Percentiles rank a stretch among this genome's conserved stretches.
Conservation (phyloP, 92 coral and sea anemone species). For the Parazoanthus atlanticus region DNA sequence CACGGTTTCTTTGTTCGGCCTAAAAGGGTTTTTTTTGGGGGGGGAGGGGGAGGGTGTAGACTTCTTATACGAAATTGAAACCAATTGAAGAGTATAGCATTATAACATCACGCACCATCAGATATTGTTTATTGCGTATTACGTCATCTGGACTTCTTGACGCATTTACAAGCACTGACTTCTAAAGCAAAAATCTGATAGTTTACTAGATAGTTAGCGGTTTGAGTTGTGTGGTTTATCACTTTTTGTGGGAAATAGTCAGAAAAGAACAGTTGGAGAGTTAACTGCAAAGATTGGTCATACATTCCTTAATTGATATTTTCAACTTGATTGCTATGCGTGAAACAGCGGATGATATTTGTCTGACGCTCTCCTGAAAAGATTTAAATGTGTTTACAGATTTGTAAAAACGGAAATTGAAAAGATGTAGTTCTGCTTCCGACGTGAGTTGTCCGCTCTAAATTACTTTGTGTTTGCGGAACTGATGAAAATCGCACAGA, state of each 20-base stretch:
- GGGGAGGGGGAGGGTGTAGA: no score
- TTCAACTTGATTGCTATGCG: background rate
- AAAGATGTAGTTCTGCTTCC: slow-evolving; percentile 20
- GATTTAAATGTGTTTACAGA: background rate
- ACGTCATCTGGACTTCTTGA: background rate
- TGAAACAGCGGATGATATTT: background rate
- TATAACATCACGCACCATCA: background rate
- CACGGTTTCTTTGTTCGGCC: no score
- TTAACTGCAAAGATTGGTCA: background rate
- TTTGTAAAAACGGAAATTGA: slow-evolving; percentile 41
- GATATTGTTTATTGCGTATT: background rate
- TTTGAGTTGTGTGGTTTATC: slow-evolving; percentile 1
- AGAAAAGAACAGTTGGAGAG: background rate
- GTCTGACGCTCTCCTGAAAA: background rate
- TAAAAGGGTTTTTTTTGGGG: no score
- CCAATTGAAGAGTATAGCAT: no score
- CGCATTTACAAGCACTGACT: background rate
- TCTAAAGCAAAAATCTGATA: background rate
- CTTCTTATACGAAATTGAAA: no score
- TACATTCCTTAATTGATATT: background rate
- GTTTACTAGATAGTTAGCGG: background rate
- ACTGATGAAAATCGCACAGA: slow-evolving; percentile 11
- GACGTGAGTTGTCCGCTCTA: slow-evolving; percentile 23
- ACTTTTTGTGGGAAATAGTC: background rate
- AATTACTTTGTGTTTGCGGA: slow-evolving; percentile 25